Conservation (phyloP, 2,113 vertebrate genomes). For the Percopsis transmontana region DNA sequence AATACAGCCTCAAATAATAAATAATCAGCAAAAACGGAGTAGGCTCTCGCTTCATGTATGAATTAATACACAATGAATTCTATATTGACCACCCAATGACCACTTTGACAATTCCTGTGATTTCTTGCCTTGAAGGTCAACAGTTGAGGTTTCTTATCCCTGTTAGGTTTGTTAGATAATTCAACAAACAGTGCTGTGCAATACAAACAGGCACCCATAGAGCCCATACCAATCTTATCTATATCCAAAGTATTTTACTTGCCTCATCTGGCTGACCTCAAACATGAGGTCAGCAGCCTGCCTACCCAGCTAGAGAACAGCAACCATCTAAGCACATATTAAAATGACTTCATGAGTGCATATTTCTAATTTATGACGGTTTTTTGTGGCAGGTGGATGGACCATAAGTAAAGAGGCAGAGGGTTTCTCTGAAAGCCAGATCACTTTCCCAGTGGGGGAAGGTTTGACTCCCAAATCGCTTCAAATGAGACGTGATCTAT, state of each 20-base stretch:
- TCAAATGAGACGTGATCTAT: slow-evolving; percentile 14
- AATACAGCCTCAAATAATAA: slow-evolving; percentile 28
- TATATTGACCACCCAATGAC: slow-evolving; percentile 27
- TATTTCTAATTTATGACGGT: background rate
- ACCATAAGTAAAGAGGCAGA: background rate
- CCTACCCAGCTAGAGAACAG: slow-evolving; percentile 6
- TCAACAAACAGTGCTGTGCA: slow-evolving; percentile 14
- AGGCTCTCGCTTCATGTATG: slow-evolving; percentile 23
- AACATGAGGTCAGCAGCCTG: slow-evolving; percentile 30
- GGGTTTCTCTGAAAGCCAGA: slow-evolving; percentile 17
- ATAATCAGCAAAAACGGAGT: slow-evolving; percentile 34
- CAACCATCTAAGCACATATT: slow-evolving; percentile 9
- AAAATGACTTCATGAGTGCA: background rate
- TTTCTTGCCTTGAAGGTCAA: background rate
- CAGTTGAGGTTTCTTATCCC: background rate
- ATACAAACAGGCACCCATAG: slow-evolving; percentile 8
- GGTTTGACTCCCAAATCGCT: slow-evolving; percentile 27
- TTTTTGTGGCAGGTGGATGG: background rate
- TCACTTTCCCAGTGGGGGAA: slow-evolving; percentile 37
- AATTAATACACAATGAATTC: slow-evolving; percentile 14
- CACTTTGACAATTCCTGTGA: slow-evolving; percentile 1
- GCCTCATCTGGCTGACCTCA: slow-evolving; percentile 28
- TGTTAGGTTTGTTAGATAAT: background rate
- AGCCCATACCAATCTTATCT: slow-evolving; percentile 44
- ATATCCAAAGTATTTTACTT: slow-evolving; percentile 23